A percentile compares a stretch with the other conserved stretches of the same genome.
Evolutionary conservation across 2,797 vertebrate genomes (phyloP).

Genomic region (Rhyacichthys aspro): DNA sequence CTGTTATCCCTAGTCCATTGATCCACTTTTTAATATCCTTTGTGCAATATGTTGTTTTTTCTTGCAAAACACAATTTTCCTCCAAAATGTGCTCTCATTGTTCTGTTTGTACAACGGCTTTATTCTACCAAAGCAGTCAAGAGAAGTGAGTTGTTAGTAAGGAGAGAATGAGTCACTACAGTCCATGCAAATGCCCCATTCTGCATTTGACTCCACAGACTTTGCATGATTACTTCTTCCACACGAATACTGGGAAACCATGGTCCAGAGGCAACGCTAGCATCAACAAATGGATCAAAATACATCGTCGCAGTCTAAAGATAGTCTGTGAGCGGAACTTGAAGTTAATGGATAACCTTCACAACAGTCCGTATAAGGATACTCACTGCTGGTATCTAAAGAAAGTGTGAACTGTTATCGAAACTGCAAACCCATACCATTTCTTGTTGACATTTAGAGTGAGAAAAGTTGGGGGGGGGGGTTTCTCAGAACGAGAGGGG

Average conservation of each 20-base stretch:
- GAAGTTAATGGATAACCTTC: no score
- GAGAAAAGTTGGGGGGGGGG: background rate
- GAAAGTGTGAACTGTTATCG: no score
- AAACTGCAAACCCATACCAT: no score
- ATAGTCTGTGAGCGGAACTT: background rate
- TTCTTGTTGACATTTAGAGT: background rate
- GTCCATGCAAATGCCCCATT: conserved; percentile 59
- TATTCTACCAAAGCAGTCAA: conserved; percentile 41
- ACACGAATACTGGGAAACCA: conserved; percentile 8
- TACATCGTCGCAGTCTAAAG: background rate
- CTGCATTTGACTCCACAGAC: conserved; percentile 50
- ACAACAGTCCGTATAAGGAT: no score
- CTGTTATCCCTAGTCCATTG: no score
- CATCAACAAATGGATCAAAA: conserved; percentile 10
- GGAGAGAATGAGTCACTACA: conserved; percentile 43
- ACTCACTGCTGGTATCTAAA: no score
- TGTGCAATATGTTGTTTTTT: no score
- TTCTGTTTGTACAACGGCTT: conserved; percentile 55
- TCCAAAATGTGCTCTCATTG: conserved; percentile 16
- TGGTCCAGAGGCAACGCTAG: conserved; percentile 8
- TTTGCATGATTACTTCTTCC: conserved; percentile 55
- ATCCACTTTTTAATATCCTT: no score
- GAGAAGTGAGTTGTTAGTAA: conserved; percentile 24
- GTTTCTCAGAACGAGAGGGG: conserved; percentile 64
- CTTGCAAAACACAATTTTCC: background rate